A percentile compares a stretch with the other conserved stretches of the same genome.
Conservation (phyloP, 2,113 vertebrate genomes). For the Pogonocichla stellata region DNA sequence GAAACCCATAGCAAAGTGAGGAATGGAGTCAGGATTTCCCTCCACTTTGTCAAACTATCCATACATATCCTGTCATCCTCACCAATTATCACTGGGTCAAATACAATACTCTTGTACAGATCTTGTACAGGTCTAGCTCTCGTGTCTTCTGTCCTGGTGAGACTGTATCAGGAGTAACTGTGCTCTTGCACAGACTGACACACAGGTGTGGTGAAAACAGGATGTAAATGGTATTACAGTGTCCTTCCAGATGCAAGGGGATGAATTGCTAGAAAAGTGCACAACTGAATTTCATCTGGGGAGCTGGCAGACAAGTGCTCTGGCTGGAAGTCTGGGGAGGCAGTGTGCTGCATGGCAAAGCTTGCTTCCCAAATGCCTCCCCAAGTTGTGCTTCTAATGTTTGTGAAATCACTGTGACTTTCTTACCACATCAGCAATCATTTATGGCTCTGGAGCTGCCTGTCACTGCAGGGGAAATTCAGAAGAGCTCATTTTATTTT, state of each 20-base stretch:
- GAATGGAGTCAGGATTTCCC: neutral
- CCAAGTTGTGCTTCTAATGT: neutral
- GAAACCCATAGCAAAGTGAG: neutral
- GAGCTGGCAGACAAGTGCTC: neutral
- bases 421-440: neutral
- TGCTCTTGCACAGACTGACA: neutral
- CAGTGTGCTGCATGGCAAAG: neutral
- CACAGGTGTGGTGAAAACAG: neutral
- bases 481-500: constrained; percentile 5
- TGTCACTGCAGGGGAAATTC: neutral
- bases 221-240: neutral
- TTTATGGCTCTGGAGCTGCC: neutral
- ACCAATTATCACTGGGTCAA: neutral
- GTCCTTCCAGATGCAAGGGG: neutral
- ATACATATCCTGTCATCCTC: neutral
- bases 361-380: neutral
- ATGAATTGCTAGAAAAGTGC: neutral
- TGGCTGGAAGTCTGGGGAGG: neutral
- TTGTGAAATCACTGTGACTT: neutral
- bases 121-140: neutral
- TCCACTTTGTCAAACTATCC: neutral
- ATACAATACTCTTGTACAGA: neutral
- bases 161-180: neutral
- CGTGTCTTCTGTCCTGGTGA: neutral
- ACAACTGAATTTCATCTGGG: neutral